Evolutionary conservation across 2,888 invertebrate species (phyloP), one percentile per base, ranked within the genome.

Genomic region (Ectemnius cavifrons): DNA sequence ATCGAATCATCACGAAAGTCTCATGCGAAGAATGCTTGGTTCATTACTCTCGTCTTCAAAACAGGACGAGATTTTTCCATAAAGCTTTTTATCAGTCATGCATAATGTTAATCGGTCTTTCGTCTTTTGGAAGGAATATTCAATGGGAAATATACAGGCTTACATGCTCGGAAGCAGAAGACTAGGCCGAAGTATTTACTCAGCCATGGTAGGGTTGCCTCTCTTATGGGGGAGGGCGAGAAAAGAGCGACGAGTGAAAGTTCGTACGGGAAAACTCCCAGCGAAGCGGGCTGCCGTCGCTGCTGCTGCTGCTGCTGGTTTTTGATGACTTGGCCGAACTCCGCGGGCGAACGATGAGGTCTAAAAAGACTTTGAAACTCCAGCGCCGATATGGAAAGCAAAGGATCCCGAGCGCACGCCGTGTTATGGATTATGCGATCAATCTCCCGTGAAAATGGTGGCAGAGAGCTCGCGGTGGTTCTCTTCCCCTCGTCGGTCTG

Each of bases 271-370:
- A 81, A 81, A 83, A 83, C 77, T 81, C 37, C 77, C 64, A 75
- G 79, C 79, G 84, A 82, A 77, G 68, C 73, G 37, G 73, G 74
- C 71, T 69, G 74, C 73, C 37, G 5, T 1, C 11, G 37, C 8
- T 6, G 37, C 8, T 3, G 28, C 0, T 3, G 28, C 5, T 4
- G 28, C 5, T 37, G 81, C 78, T 81, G 76, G 75, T 82, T 84
- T 84, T 81, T 84, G 84, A 83, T 84, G 82, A 84, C 83, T 80
- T 84, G 72, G 70, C 63, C 68, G 71, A 78, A 84, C 59, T 81
- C 78, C 66, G 68, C 67, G 64, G 16, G 46, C 14, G 71, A 52
- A 78, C 77, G 84, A 84, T 77, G 81, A 80, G 82, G 75, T 77
- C 74, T 71, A 71, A 70, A 67, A 77, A 63, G 80, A 78, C 75